These are phyloP conservation scores for Meta bourneti DNA, from an alignment of 2,888 invertebrate species.

Conservation along the genomic window DNA sequence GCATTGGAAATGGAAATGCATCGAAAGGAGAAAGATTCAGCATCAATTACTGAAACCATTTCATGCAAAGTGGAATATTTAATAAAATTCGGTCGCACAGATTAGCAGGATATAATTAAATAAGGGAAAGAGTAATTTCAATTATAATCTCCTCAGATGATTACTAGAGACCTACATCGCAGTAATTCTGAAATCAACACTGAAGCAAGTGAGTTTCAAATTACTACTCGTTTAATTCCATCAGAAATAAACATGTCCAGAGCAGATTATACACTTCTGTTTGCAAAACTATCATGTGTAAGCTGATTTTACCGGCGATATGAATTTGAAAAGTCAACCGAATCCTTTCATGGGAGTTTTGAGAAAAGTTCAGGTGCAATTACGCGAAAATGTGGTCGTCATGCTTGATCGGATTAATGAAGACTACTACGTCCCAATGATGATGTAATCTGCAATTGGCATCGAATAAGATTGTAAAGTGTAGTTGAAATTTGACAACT, in stretches of 20 bases:
- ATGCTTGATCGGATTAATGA: too few species aligned
- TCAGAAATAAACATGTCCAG: slow-evolving; percentile 4
- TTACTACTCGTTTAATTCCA: neutral
- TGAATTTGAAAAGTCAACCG: neutral
- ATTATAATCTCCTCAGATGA: slow-evolving; percentile 10
- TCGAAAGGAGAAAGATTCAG: neutral
- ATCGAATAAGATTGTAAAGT: too few species aligned
- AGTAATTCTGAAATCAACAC: slow-evolving; percentile 9
- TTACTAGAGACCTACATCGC: neutral
- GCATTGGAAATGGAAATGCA: neutral
- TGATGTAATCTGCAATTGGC: too few species aligned
- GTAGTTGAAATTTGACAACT: too few species aligned
- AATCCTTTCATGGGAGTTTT: neutral
- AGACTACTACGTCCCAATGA: too few species aligned
- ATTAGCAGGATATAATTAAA: neutral
- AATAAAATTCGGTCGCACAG: neutral
- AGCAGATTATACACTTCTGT: neutral
- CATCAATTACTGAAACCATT: neutral
- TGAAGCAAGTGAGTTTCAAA: neutral
- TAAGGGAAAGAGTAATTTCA: slow-evolving; percentile 29
- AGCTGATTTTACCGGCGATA: neutral
- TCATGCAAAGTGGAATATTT: neutral
- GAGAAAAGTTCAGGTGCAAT: neutral
- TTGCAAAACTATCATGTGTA: neutral
- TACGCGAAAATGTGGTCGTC: neutral